These are phyloP conservation scores for Ypsolopha scabrella DNA, from an alignment of 2,888 invertebrate species.

Conservation along the genomic window DNA sequence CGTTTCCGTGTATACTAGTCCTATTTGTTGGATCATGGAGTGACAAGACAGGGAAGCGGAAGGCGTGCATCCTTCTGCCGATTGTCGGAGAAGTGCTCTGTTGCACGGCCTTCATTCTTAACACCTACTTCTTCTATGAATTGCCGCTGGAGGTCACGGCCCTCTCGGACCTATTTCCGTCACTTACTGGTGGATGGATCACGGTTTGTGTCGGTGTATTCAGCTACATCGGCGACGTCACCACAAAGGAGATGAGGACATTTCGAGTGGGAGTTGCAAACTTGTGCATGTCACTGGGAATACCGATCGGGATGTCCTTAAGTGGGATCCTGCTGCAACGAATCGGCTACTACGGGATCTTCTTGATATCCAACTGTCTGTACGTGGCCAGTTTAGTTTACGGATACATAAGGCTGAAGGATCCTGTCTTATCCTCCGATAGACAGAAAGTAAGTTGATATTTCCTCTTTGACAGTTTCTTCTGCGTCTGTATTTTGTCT, in stretches of 20 bases:
- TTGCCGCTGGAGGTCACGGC: conserved; percentile 69
- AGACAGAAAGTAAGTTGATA: conserved; percentile 21
- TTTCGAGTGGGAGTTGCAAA: conserved; percentile 73
- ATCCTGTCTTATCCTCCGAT: conserved; percentile 45
- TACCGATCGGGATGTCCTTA: conserved; percentile 69
- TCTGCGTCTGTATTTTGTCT: no score
- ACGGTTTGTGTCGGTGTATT: conserved; percentile 72
- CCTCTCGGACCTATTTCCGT: conserved; percentile 66
- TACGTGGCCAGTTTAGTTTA: conserved; percentile 66
- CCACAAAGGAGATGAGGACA: conserved; percentile 71
- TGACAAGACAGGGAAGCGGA: conserved; percentile 69
- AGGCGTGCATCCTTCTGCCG: conserved; percentile 70
- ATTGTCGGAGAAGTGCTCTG: conserved; percentile 67
- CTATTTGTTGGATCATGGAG: conserved; percentile 75
- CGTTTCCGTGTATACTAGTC: conserved; percentile 67
- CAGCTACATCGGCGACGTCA: conserved; percentile 74
- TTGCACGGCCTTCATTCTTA: conserved; percentile 61
- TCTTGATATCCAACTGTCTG: conserved; percentile 57
- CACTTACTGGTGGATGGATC: conserved; percentile 70
- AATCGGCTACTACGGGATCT: conserved; percentile 64
- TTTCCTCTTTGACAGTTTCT: no score
- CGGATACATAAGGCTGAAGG: conserved; percentile 56
- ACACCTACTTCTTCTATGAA: conserved; percentile 71
- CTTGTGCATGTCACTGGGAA: conserved; percentile 72
- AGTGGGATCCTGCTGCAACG: conserved; percentile 66